A percentile compares a stretch with the other conserved stretches of the same genome.
phyloP scores from a whole-genome alignment of 1,140 invertebrate species.

The Scaptodrosophila lebanonensis region DNA sequence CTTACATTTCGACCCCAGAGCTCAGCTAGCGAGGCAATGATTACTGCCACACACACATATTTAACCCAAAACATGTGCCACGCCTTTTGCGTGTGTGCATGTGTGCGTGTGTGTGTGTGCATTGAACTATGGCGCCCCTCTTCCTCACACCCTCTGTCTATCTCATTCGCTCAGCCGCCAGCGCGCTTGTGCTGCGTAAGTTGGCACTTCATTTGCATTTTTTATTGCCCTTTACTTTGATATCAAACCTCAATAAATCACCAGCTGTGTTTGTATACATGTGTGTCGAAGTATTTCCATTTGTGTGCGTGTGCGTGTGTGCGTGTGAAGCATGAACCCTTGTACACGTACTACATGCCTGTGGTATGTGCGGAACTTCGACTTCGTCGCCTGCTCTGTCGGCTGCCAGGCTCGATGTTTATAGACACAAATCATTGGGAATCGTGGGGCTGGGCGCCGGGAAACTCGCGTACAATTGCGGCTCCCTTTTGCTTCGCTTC shows the following conservation, averaged over 20 bases:
- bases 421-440: slow-evolving; percentile 72
- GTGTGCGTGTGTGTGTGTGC: slow-evolving; percentile 27
- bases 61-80: slow-evolving; percentile 9
- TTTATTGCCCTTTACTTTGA: slow-evolving; percentile 75
- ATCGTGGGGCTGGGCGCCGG: slow-evolving; percentile 58
- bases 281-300: slow-evolving; percentile 8
- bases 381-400: slow-evolving; percentile 12
- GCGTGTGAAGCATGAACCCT: slow-evolving; percentile 30
- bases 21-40: slow-evolving; percentile 29
- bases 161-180: background rate
- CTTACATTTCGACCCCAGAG: slow-evolving; percentile 35
- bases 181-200: slow-evolving; percentile 62
- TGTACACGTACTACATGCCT: slow-evolving; percentile 52
- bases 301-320: slow-evolving; percentile 4
- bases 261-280: slow-evolving; percentile 67
- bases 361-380: slow-evolving; percentile 44
- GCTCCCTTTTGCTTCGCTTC: background rate
- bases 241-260: slow-evolving; percentile 76
- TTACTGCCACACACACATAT: slow-evolving; percentile 19
- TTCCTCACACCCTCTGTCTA: background rate
- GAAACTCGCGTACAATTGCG: background rate
- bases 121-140: slow-evolving; percentile 12
- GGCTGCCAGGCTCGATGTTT: slow-evolving; percentile 54
- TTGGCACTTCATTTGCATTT: slow-evolving; percentile 75
- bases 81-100: slow-evolving; percentile 1